Base-by-base conservation (phyloP, 2,888 invertebrate species). In the Endotricha flammealis region DNA sequence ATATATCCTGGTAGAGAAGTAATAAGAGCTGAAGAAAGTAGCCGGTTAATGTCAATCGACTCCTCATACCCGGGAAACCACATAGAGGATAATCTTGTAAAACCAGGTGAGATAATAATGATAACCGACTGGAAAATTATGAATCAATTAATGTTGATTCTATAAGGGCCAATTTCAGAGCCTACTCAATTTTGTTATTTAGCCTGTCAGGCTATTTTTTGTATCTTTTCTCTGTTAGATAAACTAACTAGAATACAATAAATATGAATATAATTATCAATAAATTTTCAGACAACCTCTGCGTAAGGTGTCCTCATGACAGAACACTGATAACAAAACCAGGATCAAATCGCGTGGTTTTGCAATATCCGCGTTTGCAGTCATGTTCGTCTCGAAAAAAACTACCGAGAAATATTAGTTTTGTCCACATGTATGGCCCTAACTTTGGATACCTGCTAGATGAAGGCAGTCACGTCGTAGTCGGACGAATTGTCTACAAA, bases 281-380 rank as follows among this genome's bases (percentile, higher is more conserved):
- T n/a, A n/a, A n/a, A n/a, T n/a, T 59, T 58, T 32, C 53, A 62
- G 64, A 38, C 12, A 53, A 60, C 25, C 31, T 56, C 3, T 87
- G 87, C 45, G 57, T 86, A n/a, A 65, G 56, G 44, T 87, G 87
- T 52, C 87, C 87, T 7, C 63, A 63, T 23, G 86, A 87, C 41
- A 66, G 76, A 46, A 83, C 83, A 2, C 42, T 86, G 23, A 61
- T 87, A 30, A 71, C 81, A 0, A 78, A 71, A 48, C 41, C 66
- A 17, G 79, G 83, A 1, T 51, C 59, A 3, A 74, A 79, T 38
- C 59, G 65, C 14, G 81, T 79, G 1, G 43, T 70, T 7, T 44
- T 87, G 6, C 71, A 75, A 38, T 48, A 50, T 25, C 86, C 85
- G 2, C 59, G 57, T 2, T 46, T 87, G 29, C 40, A 46, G 8